Base-by-base conservation (phyloP, 2,888 invertebrate species). In the Watsonalla binaria region DNA sequence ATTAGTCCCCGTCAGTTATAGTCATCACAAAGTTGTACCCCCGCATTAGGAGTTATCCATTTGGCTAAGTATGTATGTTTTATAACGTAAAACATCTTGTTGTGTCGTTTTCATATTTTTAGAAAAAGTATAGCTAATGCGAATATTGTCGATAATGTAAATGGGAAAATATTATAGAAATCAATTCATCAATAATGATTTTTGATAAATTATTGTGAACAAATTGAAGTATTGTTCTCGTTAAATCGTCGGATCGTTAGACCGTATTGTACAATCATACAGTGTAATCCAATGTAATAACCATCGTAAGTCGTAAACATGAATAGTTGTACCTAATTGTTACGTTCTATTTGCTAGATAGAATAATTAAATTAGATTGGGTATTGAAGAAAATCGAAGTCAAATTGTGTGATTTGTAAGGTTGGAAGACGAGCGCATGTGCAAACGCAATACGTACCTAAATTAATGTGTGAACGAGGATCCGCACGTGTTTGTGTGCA, bases 321-420 rank as follows among this genome's bases (percentile, higher is more conserved):
- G 72, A 82, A 74, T 65, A 84, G 83, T 80, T 83, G 82, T 88
- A 88, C 88, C 86, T 89, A 88, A 87, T 87, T 90, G 88, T 90
- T 90, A 89, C 82, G 86, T 89, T 90, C 86, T 90, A 88, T 86
- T 88, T 87, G 86, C 89, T 90, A 90, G 89, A 90, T 90, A 90
- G 90, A 88, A 87, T 89, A 89, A 89, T 87, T 82, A 87, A 90
- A 90, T 89, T 90, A 90, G 88, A 86, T 85, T 82, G 83, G 80
- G 78, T 87, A 86, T 81, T 77, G 66, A 72, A 14, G 24, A 48
- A 78, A 80, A 74, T 77, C 62, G 67, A 80, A 81, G 82, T 80
- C 75, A 76, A 79, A 76, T 76, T 74, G 82, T 82, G 84, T 84
- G 85, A 82, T 82, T 76, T 82, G 75, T 77, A 65, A 72, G 71